Percentiles rank a stretch among this genome's conserved stretches.
These are phyloP conservation scores for Cerceris rybyensis DNA, from an alignment of 2,888 invertebrate genomes.

Conservation along the genomic window DNA sequence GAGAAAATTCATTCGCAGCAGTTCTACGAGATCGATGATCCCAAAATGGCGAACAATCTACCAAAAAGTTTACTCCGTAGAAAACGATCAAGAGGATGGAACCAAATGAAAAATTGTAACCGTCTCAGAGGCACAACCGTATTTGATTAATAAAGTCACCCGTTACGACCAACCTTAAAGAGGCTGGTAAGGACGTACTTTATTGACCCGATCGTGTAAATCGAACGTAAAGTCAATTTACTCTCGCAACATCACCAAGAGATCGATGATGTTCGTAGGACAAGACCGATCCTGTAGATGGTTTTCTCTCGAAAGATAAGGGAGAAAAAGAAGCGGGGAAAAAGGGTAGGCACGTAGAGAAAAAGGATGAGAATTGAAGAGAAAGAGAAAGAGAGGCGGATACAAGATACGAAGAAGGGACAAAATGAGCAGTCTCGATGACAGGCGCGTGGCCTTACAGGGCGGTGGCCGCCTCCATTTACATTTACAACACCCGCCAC, in stretches of 20 bases:
- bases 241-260: constrained; percentile 20
- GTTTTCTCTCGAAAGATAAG: constrained; percentile 41
- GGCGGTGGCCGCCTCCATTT: constrained; percentile 71
- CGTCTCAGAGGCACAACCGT: neutral
- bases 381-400: constrained; percentile 15
- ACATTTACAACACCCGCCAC: constrained; percentile 74
- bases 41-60: too few species aligned
- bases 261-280: constrained; percentile 50
- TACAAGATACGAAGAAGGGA: constrained; percentile 28
- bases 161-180: constrained; percentile 31
- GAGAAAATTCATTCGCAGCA: too few species aligned
- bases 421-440: constrained; percentile 68
- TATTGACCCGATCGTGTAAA: neutral
- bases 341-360: neutral
- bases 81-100: too few species aligned
- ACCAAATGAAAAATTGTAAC: neutral
- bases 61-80: too few species aligned
- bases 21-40: too few species aligned
- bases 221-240: constrained; percentile 41
- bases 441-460: constrained; percentile 75
- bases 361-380: constrained; percentile 1
- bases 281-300: constrained; percentile 44
- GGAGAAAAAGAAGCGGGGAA: constrained; percentile 15
- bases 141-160: constrained; percentile 46
- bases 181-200: constrained; percentile 39